Base-by-base conservation (phyloP, 2,797 vertebrate genomes). In the Tenualosa thibaudeaui region DNA sequence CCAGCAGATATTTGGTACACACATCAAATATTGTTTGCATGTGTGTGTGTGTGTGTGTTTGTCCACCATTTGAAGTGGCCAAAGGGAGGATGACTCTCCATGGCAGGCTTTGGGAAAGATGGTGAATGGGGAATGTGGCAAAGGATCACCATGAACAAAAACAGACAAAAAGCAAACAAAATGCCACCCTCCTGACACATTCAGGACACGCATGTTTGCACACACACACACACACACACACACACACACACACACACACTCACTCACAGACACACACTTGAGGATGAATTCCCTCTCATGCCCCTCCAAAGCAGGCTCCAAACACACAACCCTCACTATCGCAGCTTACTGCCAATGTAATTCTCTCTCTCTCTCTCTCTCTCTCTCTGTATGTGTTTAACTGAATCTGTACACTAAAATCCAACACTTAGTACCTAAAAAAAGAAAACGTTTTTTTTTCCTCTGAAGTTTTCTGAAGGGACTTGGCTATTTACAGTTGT, bases 341-440 rank as follows among this genome's bases (percentile, higher is more conserved):
- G 22, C 56, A 22, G 22, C 56, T 58, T 22, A 58, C 56, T 58
- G 56, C 56, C 56, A 58, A 22, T 19, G 4, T 5, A n/a, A 58
- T 37, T 71, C 26, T 71, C 26, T 71, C 65, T 71, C 37, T 75
- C 68, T 37, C 22, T 62, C 22, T 68, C 62, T 65, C 62, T 58
- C 15, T 19, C 56, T 60, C 4, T 68, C 62, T 68, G 26, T 12
- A 75, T 75, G 71, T 85, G 83, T 88, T 88, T 37, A 82, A 87
- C 78, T 87, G 82, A 86, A 90, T 87, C 88, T 90, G 87, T 90
- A 90, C 90, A 88, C 84, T 89, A 89, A 88, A 88, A 85, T 86
- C 60, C 87, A 86, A 87, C 85, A 88, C 84, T 43, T 84, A 50
- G 87, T 84, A 75, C 68, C 68, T 84, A 82, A 84, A 71, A 85